Evolutionary conservation across 2,113 vertebrate genomes (phyloP).

Genomic region (Sturnira hondurensis): DNA sequence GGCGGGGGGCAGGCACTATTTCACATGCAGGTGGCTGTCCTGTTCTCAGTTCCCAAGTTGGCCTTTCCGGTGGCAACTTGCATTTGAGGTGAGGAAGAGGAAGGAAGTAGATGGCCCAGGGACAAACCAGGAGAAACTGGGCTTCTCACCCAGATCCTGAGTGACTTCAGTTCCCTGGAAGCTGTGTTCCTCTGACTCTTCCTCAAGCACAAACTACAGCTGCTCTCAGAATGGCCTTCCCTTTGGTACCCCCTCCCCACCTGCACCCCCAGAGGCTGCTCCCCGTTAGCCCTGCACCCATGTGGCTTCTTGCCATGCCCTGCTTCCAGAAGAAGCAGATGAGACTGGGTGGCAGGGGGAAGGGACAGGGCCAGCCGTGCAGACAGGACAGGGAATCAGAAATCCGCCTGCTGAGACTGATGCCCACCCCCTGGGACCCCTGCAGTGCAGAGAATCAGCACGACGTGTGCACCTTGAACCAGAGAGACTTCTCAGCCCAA

Average conservation of each 20-base stretch:
- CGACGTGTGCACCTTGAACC: accelerated
- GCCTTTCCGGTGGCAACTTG: not conserved
- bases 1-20: accelerated
- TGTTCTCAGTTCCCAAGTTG: not conserved
- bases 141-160: not conserved
- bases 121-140: not conserved
- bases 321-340: not conserved
- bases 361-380: not conserved
- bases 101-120: not conserved
- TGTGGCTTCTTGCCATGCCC: not conserved
- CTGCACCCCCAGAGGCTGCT: not conserved
- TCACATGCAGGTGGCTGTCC: not conserved
- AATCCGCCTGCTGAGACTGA: not conserved
- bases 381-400: not conserved
- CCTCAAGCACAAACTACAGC: not conserved
- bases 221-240: not conserved
- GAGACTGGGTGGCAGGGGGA: not conserved
- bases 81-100: not conserved
- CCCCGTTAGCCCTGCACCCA: not conserved
- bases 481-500: not conserved
- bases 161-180: not conserved
- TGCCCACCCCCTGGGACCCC: accelerated
- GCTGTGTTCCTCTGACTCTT: not conserved
- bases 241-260: accelerated
- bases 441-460: not conserved